Evolutionary conservation across 2,888 invertebrate genomes (phyloP).

Genomic region (Camponotus fellah): DNA sequence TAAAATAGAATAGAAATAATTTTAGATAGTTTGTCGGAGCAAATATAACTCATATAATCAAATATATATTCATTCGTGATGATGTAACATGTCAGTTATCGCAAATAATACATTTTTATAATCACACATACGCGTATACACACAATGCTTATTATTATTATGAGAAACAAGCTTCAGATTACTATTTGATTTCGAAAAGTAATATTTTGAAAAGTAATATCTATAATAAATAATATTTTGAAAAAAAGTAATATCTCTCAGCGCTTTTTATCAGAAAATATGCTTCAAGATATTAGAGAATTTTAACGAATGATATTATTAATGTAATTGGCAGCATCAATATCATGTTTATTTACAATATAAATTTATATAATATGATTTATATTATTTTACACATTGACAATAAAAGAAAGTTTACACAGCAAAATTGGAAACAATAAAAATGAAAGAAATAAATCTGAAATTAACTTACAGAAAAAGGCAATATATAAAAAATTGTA

Average conservation of each 20-base stretch:
- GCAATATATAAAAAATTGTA: neutral
- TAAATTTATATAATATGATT: conserved; percentile 1
- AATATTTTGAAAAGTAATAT: conserved; percentile 16
- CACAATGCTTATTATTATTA: conserved; percentile 1
- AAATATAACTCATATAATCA: neutral
- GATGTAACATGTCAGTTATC: neutral
- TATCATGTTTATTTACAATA: conserved; percentile 6
- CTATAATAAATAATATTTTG: conserved; percentile 28
- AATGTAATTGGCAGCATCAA: conserved; percentile 23
- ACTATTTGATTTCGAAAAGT: neutral
- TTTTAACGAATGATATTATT: conserved; percentile 40
- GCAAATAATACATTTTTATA: neutral
- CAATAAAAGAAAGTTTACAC: neutral
- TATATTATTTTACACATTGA: neutral
- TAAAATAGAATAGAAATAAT: conserved; percentile 10
- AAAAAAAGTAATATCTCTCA: neutral
- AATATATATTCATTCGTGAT: neutral
- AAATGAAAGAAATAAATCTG: conserved; percentile 11
- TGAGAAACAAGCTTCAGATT: neutral
- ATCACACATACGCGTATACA: neutral
- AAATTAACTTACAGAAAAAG: neutral
- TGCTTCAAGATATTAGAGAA: conserved; percentile 14
- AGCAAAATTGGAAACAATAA: neutral
- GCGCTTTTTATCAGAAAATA: neutral
- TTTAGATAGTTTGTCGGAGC: neutral